phyloP scores from a whole-genome alignment of 2,797 vertebrate genomes.

The Discoglossus pictus region DNA sequence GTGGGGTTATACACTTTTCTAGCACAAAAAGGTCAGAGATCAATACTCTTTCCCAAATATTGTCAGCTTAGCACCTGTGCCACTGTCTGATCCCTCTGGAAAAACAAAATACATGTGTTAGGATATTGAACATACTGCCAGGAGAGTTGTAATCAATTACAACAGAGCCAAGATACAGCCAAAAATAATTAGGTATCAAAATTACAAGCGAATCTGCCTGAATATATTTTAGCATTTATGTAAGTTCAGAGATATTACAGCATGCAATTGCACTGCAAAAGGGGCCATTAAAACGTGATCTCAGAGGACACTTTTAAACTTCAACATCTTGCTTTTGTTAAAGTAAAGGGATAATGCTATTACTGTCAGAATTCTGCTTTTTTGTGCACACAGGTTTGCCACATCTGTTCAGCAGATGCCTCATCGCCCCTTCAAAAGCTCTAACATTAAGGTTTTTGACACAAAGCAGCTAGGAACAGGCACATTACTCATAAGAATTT shows the following conservation, averaged over 20 bases:
- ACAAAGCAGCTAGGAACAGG: slow-evolving; percentile 43
- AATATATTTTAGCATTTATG: slow-evolving; percentile 17
- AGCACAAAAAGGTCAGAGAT: slow-evolving; percentile 20
- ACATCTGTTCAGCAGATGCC: slow-evolving; percentile 51
- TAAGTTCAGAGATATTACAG: slow-evolving; percentile 28
- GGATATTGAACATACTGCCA: slow-evolving; percentile 3
- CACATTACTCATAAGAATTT: slow-evolving; percentile 40
- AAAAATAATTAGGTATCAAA: slow-evolving; percentile 26
- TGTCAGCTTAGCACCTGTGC: slow-evolving; percentile 34
- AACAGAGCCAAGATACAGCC: slow-evolving; percentile 9
- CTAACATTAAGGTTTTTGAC: slow-evolving; percentile 50
- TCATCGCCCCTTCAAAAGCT: slow-evolving; percentile 39
- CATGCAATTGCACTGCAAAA: slow-evolving; percentile 22
- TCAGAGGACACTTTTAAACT: slow-evolving; percentile 43
- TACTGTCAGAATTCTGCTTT: slow-evolving; percentile 46
- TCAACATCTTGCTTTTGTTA: slow-evolving; percentile 50
- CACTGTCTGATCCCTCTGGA: slow-evolving; percentile 16
- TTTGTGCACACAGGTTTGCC: slow-evolving; percentile 43
- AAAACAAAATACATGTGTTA: slow-evolving; percentile 23
- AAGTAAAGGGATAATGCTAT: slow-evolving; percentile 52
- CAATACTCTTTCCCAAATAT: slow-evolving; percentile 8
- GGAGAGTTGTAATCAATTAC: slow-evolving; percentile 19
- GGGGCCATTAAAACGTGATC: slow-evolving; percentile 43
- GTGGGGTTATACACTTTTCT: too few species aligned
- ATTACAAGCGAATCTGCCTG: slow-evolving; percentile 25